Conservation (phyloP, 2,797 vertebrate species). For the Argentina silus region DNA sequence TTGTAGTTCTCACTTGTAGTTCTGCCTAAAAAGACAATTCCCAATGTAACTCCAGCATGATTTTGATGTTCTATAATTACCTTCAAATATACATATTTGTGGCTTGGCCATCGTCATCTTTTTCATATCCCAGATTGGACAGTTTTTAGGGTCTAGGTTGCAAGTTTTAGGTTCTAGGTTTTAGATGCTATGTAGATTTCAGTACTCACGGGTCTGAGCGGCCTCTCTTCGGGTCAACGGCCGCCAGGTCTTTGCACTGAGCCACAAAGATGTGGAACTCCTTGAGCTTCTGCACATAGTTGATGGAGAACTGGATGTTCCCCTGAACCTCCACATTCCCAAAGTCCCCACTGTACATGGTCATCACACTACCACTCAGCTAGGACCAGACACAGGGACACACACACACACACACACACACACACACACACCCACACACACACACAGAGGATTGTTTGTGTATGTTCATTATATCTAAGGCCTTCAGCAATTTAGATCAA, state of each 20-base stretch:
- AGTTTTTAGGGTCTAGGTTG: neutral
- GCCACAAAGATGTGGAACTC: constrained; percentile 94
- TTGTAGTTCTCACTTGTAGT: too few species aligned
- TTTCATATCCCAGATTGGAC: neutral
- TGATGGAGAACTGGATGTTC: constrained; percentile 90
- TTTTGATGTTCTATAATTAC: too few species aligned
- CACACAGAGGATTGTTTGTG: neutral
- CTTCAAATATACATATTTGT: neutral
- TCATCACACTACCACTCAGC: constrained; percentile 93
- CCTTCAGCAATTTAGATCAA: neutral
- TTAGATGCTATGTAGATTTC: neutral
- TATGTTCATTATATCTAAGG: neutral
- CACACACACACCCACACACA: constrained; percentile 10
- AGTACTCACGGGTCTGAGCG: constrained; percentile 94
- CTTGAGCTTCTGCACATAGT: constrained; percentile 88
- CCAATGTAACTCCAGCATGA: too few species aligned
- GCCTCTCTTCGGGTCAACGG: constrained; percentile 87
- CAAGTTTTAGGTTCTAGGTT: neutral
- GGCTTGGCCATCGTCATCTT: too few species aligned
- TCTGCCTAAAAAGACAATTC: too few species aligned
- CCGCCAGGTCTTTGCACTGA: constrained; percentile 88
- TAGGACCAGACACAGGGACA: constrained; percentile 51
- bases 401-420: constrained; percentile 30
- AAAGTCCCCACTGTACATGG: constrained; percentile 90
- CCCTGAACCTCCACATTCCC: constrained; percentile 91